A percentile compares a stretch with the other conserved stretches of the same genome.
phyloP scores from a whole-genome alignment of 1,140 invertebrate genomes.

The Diuraphis noxia region DNA sequence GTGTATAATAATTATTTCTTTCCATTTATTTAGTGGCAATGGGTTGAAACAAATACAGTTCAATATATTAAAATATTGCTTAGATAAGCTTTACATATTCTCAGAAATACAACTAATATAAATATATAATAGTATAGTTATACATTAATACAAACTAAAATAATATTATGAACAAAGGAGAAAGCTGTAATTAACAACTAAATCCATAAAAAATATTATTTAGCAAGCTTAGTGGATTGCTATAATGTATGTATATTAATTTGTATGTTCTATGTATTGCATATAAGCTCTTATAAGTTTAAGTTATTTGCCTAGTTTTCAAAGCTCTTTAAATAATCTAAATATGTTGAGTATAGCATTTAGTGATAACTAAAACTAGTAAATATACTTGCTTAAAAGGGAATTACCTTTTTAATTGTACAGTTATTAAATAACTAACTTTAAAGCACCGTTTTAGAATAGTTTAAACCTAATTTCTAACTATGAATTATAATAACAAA shows the following conservation, averaged over 20 bases:
- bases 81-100: background rate
- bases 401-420: background rate
- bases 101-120: background rate
- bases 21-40: background rate
- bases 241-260: background rate
- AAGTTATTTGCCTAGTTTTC: background rate
- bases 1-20: background rate
- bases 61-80: conserved; percentile 29
- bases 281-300: background rate
- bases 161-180: background rate
- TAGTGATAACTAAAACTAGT: too few species aligned
- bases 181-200: background rate
- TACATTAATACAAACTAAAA: background rate
- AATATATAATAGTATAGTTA: background rate
- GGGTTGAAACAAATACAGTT: background rate
- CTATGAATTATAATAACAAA: background rate
- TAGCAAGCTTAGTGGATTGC: background rate
- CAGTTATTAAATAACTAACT: background rate
- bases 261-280: background rate
- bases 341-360: background rate
- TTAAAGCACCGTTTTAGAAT: conserved; percentile 34
- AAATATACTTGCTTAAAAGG: background rate
- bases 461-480: background rate
- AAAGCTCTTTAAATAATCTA: conserved; percentile 9
- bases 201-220: background rate